phyloP scores from a whole-genome alignment of 30 jellyfish, hydroid and myxozoan genomes.

The Hydractinia symbiolongicarpus region DNA sequence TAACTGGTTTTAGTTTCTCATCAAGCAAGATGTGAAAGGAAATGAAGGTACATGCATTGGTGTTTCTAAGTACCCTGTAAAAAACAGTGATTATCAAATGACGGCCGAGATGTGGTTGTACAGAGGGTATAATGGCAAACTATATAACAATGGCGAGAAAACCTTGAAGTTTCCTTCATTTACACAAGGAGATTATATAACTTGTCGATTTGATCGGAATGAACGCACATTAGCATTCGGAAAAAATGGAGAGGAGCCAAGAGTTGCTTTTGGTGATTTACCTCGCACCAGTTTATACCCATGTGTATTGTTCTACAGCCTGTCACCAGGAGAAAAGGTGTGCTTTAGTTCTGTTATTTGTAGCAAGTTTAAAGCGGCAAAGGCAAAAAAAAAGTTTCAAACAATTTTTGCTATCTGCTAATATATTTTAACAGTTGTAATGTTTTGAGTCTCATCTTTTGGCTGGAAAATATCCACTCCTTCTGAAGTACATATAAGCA shows the following conservation, averaged over 20 bases:
- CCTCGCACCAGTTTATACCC: constrained; percentile 60
- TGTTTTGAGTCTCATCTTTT: too few species aligned
- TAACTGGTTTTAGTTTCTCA: constrained; percentile 31
- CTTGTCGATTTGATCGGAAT: constrained; percentile 45
- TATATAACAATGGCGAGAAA: constrained; percentile 63
- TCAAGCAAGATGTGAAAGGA: constrained; percentile 42
- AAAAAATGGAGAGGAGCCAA: constrained; percentile 56
- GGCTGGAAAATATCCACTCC: too few species aligned
- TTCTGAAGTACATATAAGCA: too few species aligned
- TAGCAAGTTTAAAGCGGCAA: too few species aligned
- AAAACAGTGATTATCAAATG: constrained; percentile 51
- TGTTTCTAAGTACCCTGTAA: constrained; percentile 56
- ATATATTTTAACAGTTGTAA: too few species aligned
- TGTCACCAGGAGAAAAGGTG: constrained; percentile 56
- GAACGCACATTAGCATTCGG: constrained; percentile 55
- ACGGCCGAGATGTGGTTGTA: constrained; percentile 73
- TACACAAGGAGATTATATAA: constrained; percentile 69
- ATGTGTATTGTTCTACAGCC: constrained; percentile 63
- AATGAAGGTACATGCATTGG: constrained; percentile 86
- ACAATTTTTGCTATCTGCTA: too few species aligned
- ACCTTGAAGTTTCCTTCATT: constrained; percentile 34
- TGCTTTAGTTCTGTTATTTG: too few species aligned
- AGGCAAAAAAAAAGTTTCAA: too few species aligned
- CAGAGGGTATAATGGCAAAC: constrained; percentile 63
- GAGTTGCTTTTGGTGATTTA: constrained; percentile 64